Percentiles rank a stretch among this genome's conserved stretches.
Evolutionary conservation across 2,113 vertebrate species (phyloP).

Genomic region (Eulacestoma nigropectus): DNA sequence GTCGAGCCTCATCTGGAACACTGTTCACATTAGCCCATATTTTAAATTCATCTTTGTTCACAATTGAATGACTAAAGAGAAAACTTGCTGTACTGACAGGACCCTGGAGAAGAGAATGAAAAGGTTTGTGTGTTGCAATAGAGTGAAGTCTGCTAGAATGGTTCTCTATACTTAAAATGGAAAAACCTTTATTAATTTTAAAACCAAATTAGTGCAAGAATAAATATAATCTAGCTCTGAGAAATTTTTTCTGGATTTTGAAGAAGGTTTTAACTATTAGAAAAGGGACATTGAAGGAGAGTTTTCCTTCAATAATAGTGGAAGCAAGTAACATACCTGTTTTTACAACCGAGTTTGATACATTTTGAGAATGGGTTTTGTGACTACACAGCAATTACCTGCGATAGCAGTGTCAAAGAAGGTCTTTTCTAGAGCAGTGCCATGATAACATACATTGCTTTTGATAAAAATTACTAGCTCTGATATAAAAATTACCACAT

Average conservation of each 20-base stretch:
- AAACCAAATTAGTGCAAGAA: neutral
- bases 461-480: neutral
- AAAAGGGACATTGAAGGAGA: neutral
- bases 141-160: neutral
- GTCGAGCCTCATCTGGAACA: neutral
- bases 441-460: neutral
- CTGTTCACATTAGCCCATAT: neutral
- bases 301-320: neutral
- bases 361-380: neutral
- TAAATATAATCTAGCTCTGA: neutral
- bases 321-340: neutral
- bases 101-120: neutral
- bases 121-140: neutral
- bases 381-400: neutral
- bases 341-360: neutral
- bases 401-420: neutral
- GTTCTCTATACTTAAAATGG: neutral
- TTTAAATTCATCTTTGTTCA: slow-evolving; percentile 15
- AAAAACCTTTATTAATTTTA: neutral
- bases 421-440: neutral
- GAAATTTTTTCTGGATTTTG: neutral
- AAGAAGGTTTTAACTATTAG: neutral
- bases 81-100: neutral
- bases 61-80: neutral
- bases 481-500: neutral